These are phyloP conservation scores for Tethya wilhelma DNA, from an alignment of 37 sponge, comb jelly and placozoan genomes.

Conservation along the genomic window DNA sequence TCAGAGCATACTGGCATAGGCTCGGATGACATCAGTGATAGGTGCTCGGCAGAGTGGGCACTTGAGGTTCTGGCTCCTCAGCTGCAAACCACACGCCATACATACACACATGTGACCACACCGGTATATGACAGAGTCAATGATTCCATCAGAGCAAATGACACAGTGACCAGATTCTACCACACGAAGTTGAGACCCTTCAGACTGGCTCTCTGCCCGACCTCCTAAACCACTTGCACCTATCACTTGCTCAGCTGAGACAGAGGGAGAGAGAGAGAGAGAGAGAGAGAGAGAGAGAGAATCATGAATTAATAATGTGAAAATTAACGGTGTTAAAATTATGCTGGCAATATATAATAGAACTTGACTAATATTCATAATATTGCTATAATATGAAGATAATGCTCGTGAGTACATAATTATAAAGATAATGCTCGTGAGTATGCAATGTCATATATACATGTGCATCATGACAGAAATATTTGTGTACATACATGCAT, in stretches of 20 bases:
- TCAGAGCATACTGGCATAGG: slow-evolving; percentile 70
- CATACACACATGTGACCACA: slow-evolving; percentile 96
- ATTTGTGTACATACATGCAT: not conserved
- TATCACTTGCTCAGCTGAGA: not conserved
- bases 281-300: not conserved
- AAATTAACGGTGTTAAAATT: not conserved
- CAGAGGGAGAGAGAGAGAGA: not conserved
- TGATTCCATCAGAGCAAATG: slow-evolving; percentile 74
- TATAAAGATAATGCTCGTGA: too few relatives aligned
- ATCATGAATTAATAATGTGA: not conserved
- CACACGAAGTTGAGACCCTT: too few relatives aligned
- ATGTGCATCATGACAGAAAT: not conserved
- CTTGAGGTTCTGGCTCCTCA: slow-evolving; percentile 73
- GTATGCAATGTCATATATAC: too few relatives aligned
- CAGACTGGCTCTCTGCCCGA: too few relatives aligned
- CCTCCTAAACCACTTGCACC: too few relatives aligned
- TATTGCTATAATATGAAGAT: too few relatives aligned
- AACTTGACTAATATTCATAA: too few relatives aligned
- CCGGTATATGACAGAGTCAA: slow-evolving; percentile 87
- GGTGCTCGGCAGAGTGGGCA: slow-evolving; percentile 93
- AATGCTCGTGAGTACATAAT: too few relatives aligned
- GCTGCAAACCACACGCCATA: slow-evolving; percentile 82
- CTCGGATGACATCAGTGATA: slow-evolving; percentile 82
- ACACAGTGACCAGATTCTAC: slow-evolving; percentile 80
- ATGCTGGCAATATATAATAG: not conserved